Conservation (phyloP, 2,888 invertebrate species). For the Herminia tarsipennalis region DNA sequence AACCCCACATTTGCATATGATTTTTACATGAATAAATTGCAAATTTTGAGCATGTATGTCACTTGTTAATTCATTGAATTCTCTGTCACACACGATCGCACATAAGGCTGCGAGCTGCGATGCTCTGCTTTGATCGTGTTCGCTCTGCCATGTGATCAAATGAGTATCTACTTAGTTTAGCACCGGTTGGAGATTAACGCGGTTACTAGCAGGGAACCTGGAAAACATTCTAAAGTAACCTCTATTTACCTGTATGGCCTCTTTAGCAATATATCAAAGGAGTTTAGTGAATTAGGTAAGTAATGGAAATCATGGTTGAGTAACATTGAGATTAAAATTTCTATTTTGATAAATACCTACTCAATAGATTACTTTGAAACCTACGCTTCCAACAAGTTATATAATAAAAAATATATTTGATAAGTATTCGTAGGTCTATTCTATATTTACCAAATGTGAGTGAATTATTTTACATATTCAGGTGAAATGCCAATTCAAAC, state of each 20-base stretch:
- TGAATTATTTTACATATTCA: slow-evolving; percentile 4
- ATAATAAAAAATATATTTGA: no score
- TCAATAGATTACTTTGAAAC: no score
- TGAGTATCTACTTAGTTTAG: slow-evolving; percentile 63
- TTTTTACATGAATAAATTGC: slow-evolving; percentile 37
- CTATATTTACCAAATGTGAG: not conserved
- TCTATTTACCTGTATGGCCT: slow-evolving; percentile 23
- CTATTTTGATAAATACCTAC: not conserved
- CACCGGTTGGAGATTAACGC: slow-evolving; percentile 51
- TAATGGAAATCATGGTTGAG: not conserved
- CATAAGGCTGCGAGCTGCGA: slow-evolving; percentile 59
- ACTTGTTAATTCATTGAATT: slow-evolving; percentile 77
- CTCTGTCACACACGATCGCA: slow-evolving; percentile 70
- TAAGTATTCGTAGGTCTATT: no score
- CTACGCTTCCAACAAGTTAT: no score
- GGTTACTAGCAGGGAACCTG: slow-evolving; percentile 45
- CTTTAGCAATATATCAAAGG: slow-evolving; percentile 10
- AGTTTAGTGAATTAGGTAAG: not conserved
- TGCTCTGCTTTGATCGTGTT: slow-evolving; percentile 78
- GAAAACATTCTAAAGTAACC: slow-evolving; percentile 40
- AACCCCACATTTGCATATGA: slow-evolving; percentile 20
- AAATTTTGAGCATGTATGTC: slow-evolving; percentile 68
- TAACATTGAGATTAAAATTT: not conserved
- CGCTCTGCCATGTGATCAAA: slow-evolving; percentile 77
- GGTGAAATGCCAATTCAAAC: slow-evolving; percentile 29